phyloP scores from a whole-genome alignment of 2,888 invertebrate species.

The Tolmerus cingulatus region DNA sequence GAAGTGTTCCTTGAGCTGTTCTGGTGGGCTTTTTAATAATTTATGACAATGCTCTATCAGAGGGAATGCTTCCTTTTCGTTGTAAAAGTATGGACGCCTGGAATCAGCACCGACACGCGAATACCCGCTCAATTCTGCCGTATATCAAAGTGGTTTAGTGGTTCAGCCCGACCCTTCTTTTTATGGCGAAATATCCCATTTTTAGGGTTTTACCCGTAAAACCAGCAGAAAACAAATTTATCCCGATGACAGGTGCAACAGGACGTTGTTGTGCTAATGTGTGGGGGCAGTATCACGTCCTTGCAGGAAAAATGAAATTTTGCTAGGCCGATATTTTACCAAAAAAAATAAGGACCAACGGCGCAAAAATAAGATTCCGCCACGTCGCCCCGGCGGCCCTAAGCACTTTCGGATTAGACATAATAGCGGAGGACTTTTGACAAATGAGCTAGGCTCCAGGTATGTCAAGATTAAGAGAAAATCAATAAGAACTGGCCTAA shows the following conservation, averaged over 20 bases:
- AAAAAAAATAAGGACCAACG: background rate
- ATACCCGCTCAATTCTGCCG: background rate
- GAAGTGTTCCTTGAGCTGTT: background rate
- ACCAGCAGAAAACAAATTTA: background rate
- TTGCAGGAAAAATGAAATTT: background rate
- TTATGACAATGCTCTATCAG: background rate
- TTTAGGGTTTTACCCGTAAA: background rate
- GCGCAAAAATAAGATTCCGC: background rate
- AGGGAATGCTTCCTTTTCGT: background rate
- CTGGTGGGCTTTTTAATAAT: background rate
- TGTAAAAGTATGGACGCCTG: background rate
- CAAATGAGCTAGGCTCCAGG: constrained; percentile 13
- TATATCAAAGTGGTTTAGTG: background rate
- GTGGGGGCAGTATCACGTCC: background rate
- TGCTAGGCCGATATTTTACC: background rate
- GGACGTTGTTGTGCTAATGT: background rate
- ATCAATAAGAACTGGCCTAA: background rate
- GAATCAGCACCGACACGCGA: background rate
- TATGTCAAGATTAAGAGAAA: constrained; percentile 10
- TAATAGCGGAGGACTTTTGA: constrained; percentile 5
- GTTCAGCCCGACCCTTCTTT: background rate
- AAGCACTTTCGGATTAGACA: constrained; percentile 2
- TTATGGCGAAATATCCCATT: background rate
- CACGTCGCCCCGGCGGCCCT: background rate
- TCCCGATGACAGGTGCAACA: background rate